Evolutionary conservation across 2,888 invertebrate genomes (phyloP).

Genomic region (Anodontia alba): DNA sequence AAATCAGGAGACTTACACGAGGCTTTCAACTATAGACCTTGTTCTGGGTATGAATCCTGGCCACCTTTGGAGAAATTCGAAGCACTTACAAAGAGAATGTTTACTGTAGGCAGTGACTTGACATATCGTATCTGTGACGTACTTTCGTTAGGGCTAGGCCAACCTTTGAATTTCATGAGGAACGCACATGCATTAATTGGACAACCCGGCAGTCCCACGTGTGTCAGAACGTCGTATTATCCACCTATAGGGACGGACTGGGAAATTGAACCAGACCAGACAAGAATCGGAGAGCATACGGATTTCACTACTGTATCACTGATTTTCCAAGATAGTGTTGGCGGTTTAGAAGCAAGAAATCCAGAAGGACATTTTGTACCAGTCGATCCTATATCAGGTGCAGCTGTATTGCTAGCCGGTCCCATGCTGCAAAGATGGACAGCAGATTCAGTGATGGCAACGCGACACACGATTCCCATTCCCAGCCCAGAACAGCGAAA

Average conservation of each 20-base stretch:
- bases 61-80: neutral
- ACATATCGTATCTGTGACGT: slow-evolving; percentile 14
- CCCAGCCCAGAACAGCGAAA: neutral
- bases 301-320: neutral
- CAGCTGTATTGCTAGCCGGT: neutral
- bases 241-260: neutral
- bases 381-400: neutral
- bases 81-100: neutral
- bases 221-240: neutral
- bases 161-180: slow-evolving; percentile 2
- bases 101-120: neutral
- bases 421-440: neutral
- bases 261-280: neutral
- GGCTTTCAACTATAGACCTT: slow-evolving; percentile 48
- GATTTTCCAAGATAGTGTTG: neutral
- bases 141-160: neutral
- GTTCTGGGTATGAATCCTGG: slow-evolving; percentile 25
- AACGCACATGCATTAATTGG: slow-evolving; percentile 4
- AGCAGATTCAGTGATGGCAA: neutral
- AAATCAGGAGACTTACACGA: slow-evolving; percentile 49
- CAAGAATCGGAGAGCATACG: neutral
- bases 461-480: neutral
- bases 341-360: neutral
- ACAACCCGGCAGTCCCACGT: neutral
- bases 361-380: neutral